Percentiles rank a stretch among this genome's conserved stretches.
These are phyloP conservation scores for Neosilurus hyrtlii DNA, from an alignment of 2,797 vertebrate genomes.

Conservation along the genomic window DNA sequence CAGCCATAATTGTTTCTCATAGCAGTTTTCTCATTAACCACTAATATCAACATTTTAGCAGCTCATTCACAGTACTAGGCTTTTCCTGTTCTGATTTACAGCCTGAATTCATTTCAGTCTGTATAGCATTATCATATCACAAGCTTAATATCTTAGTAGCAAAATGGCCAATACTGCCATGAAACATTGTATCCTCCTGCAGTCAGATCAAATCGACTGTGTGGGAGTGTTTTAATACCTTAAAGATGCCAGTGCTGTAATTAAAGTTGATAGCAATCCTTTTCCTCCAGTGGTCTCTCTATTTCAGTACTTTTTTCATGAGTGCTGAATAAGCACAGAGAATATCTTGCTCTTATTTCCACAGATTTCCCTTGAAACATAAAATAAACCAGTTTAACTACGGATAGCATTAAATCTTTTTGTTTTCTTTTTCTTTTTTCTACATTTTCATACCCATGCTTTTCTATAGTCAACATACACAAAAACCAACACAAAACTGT, in stretches of 20 bases:
- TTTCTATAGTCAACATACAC: neutral
- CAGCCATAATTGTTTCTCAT: neutral
- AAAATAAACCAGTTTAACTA: neutral
- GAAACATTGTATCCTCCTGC: neutral
- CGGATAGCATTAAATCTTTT: neutral
- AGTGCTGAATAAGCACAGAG: neutral
- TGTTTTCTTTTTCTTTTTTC: neutral
- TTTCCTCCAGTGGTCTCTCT: neutral
- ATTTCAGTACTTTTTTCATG: neutral
- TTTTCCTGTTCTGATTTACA: neutral
- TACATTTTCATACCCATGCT: neutral
- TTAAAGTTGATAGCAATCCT: conserved; percentile 14
- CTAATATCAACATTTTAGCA: neutral
- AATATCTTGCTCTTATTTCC: neutral
- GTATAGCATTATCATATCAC: neutral
- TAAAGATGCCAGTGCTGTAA: conserved; percentile 19
- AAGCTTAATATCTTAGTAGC: neutral
- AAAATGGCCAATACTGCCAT: neutral
- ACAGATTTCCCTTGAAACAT: neutral
- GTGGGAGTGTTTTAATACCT: conserved; percentile 19
- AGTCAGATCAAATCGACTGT: neutral
- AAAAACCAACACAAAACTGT: neutral
- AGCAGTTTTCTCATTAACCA: neutral
- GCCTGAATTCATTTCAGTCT: neutral
- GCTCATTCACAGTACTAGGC: neutral